These are phyloP conservation scores for Anguilla megastoma DNA, from an alignment of 2,797 vertebrate genomes.

Conservation along the genomic window DNA sequence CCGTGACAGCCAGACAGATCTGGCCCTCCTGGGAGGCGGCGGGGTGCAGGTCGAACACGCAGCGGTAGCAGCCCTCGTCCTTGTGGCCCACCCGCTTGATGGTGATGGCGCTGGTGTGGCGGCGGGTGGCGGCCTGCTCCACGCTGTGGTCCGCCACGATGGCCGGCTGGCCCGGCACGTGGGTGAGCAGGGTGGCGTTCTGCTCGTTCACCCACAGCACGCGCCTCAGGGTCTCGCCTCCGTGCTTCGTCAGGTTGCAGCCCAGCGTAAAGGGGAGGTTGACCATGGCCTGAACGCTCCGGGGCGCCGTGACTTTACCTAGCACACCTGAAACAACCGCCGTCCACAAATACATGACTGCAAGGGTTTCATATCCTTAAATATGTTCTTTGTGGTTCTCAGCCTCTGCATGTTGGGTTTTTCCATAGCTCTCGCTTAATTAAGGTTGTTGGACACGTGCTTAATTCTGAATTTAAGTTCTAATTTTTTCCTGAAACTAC, in stretches of 20 bases:
- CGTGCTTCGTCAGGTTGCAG: constrained; percentile 62
- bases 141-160: constrained; percentile 48
- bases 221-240: constrained; percentile 53
- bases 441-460: background rate
- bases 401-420: background rate
- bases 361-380: background rate
- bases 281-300: constrained; percentile 47
- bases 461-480: background rate
- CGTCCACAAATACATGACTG: background rate
- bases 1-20: constrained; percentile 63
- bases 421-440: background rate
- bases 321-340: constrained; percentile 21
- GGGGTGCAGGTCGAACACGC: constrained; percentile 71
- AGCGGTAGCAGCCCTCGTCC: constrained; percentile 71
- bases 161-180: constrained; percentile 37
- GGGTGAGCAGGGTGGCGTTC: constrained; percentile 57
- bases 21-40: constrained; percentile 55
- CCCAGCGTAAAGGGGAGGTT: constrained; percentile 56
- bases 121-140: constrained; percentile 46
- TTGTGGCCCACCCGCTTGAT: constrained; percentile 49
- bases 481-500: background rate
- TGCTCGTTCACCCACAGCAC: constrained; percentile 65
- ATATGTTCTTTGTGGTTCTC: background rate
- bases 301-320: constrained; percentile 59
- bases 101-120: constrained; percentile 61